Evolutionary conservation across 2,113 vertebrate genomes (phyloP).

Genomic region (Osmerus mordax): DNA sequence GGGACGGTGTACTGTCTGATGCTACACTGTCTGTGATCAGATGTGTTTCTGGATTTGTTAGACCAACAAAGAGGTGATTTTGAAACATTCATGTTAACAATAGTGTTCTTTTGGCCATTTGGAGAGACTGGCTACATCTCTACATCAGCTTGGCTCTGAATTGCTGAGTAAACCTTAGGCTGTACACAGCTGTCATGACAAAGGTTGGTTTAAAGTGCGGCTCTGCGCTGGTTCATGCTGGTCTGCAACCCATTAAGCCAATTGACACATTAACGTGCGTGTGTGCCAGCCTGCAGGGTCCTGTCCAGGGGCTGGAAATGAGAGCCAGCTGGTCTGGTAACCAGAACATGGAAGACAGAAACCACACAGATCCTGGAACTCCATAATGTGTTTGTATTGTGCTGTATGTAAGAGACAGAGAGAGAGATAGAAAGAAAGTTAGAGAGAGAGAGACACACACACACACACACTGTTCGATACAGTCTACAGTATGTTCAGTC

Average conservation of each 20-base stretch:
- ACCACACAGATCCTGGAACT: neutral
- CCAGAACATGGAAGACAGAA: neutral
- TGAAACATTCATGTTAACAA: slow-evolving; percentile 4
- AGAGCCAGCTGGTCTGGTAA: slow-evolving; percentile 52
- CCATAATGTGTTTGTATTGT: neutral
- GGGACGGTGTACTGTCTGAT: slow-evolving; percentile 34
- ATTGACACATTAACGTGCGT: slow-evolving; percentile 62
- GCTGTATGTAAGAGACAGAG: neutral
- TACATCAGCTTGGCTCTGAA: neutral
- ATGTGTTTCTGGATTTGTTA: slow-evolving; percentile 12
- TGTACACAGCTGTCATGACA: neutral
- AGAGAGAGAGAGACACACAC: no score
- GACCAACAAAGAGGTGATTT: neutral
- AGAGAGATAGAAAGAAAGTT: no score
- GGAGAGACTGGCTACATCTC: neutral
- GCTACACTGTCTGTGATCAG: slow-evolving; percentile 23
- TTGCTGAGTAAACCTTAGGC: neutral
- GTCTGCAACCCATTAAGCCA: slow-evolving; percentile 66
- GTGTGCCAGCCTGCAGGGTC: slow-evolving; percentile 47
- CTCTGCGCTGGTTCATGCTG: slow-evolving; percentile 32
- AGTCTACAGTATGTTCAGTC: no score
- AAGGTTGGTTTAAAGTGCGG: neutral
- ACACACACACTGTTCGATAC: no score
- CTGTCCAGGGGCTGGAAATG: slow-evolving; percentile 38
- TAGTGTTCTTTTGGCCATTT: neutral